Conservation (phyloP, 92 coral and sea anemone species). For the Nematostella vectensis region DNA sequence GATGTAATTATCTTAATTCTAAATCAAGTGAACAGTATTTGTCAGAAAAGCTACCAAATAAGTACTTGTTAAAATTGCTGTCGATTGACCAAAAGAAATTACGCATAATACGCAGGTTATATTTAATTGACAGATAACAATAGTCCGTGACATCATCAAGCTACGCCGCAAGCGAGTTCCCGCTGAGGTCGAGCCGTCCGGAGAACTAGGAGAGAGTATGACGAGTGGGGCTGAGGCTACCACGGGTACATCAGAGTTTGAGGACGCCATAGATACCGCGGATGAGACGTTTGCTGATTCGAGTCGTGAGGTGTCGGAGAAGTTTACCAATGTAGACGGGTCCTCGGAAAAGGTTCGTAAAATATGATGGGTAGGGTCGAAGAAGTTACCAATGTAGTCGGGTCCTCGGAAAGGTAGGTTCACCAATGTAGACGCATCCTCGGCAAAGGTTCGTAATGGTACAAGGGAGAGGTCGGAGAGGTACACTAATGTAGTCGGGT, state of each 20-base stretch:
- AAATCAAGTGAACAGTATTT: too few species aligned
- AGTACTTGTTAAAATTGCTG: too few species aligned
- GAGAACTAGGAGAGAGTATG: slow-evolving; percentile 39
- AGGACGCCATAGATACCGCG: slow-evolving; percentile 41
- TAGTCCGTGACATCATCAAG: slow-evolving; percentile 71
- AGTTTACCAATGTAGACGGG: slow-evolving; percentile 1
- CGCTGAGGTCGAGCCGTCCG: neutral
- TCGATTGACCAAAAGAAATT: too few species aligned
- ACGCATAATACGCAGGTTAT: too few species aligned
- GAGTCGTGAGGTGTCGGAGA: slow-evolving; percentile 10
- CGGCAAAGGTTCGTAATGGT: too few species aligned
- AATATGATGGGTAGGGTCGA: neutral
- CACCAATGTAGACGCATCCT: too few species aligned
- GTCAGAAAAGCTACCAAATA: too few species aligned
- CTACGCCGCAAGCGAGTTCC: slow-evolving; percentile 55
- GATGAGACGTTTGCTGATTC: slow-evolving; percentile 31
- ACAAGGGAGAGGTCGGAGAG: too few species aligned
- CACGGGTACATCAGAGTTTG: slow-evolving; percentile 57
- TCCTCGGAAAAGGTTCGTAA: slow-evolving; percentile 8
- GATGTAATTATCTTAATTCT: too few species aligned
- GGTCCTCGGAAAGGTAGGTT: too few species aligned
- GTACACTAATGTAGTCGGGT: too few species aligned
- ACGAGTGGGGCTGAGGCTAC: slow-evolving; percentile 53
- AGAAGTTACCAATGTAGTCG: too few species aligned
- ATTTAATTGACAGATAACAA: slow-evolving; percentile 42